Base-by-base conservation (phyloP, 1,140 invertebrate species). In the Medauroidea extradentata region DNA sequence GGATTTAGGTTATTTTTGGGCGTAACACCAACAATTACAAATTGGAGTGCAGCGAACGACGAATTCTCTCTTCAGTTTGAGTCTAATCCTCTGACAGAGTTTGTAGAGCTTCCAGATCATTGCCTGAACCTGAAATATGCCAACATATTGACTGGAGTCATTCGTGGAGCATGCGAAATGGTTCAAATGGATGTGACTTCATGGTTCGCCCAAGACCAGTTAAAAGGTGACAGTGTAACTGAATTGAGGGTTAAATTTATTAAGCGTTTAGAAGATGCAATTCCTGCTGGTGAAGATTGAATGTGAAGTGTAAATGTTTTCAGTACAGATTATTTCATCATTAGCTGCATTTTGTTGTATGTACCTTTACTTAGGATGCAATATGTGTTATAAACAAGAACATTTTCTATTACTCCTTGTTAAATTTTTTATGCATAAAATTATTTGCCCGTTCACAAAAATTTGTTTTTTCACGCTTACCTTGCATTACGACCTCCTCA, bases 41-140 rank as follows among this genome's bases (percentile, higher is more conserved):
- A 95, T 69, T 98, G 95, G 95, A 96, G 89, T 67, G 81, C 90
- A 49, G 83, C 90, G 7, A 93, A 90, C 3, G 95, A 99, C 78
- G 96, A 99, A 78, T 99, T 99, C 79, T 98, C 96, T 0, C 78
- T 99, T 2, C 85, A 94, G 1, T 88, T 99, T 72, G 96, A 99
- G 63, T 83, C 87, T 29, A 99, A 98, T 80, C 96, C 97, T 0
- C 74, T 99, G 14, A 94, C 91, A n/a, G 97, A 99, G 75, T 98
- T 98, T 83, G 96, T 98, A 3, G 97, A 99, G 78, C 81, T 99
- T 64, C 97, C 97, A 4, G 94, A 96, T 71, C 80, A 91, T 48
- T 89, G 85, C 69, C 76, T 81, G 39, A 84, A 85, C 67, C 79
- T 99, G 0, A 93, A 94, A 69, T 99, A 99, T 73, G 97, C 93